Evolutionary conservation across 1,140 invertebrate genomes (phyloP).

Genomic region (Argopecten irradians): DNA sequence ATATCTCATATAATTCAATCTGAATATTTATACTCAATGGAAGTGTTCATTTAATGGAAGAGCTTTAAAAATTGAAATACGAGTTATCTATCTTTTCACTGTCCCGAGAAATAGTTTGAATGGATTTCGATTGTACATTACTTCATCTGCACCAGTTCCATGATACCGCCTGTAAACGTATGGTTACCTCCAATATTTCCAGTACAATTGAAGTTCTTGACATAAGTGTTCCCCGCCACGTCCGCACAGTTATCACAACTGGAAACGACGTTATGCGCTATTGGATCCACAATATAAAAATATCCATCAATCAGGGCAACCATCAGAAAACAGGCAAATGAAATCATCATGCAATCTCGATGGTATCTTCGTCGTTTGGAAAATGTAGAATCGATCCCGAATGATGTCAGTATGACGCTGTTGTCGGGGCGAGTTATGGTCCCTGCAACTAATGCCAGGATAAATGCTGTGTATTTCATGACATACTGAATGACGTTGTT

Average conservation of each 20-base stretch:
- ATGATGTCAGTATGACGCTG: constrained; percentile 29
- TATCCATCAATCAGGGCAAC: not conserved
- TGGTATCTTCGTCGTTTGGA: constrained; percentile 38
- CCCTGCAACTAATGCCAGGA: constrained; percentile 34
- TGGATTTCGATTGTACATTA: not conserved
- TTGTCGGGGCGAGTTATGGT: constrained; percentile 46
- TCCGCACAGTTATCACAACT: not conserved
- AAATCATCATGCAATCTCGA: constrained; percentile 39
- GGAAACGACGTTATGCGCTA: not conserved
- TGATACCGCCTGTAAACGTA: not conserved
- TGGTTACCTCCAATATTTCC: not conserved
- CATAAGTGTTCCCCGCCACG: not conserved
- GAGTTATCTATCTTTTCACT: not conserved
- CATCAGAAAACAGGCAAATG: not conserved
- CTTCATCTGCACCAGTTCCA: not conserved
- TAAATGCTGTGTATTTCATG: constrained; percentile 1
- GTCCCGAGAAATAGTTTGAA: not conserved
- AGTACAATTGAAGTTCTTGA: not conserved
- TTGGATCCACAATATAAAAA: not conserved
- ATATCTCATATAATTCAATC: too few relatives aligned
- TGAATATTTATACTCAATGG: too few relatives aligned
- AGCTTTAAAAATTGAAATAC: too few relatives aligned
- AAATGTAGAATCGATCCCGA: constrained; percentile 27
- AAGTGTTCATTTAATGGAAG: too few relatives aligned
- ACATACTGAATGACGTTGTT: not conserved